Evolutionary conservation across 1,140 invertebrate species (phyloP), one percentile per base, ranked within the genome.

Genomic region (Drosophila parvula): DNA sequence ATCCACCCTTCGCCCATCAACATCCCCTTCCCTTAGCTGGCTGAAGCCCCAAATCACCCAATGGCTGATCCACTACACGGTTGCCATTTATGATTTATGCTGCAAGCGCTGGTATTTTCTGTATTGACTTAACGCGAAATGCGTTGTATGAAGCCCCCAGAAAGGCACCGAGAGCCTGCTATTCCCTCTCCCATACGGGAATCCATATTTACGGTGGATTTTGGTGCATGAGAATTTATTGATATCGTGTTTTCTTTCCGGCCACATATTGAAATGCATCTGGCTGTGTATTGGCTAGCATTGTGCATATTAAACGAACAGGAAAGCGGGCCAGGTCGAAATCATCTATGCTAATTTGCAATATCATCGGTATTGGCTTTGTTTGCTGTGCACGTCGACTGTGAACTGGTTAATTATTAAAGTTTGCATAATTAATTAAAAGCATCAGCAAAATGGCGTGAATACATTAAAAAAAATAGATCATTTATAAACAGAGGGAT

Each of bases 11-110:
- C 14, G n/a, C 60, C 36, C 11, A 5, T 14, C 10, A 4, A 0
- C n/a, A 36, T 48, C 9, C 16, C 5, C 18, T 8, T 18, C 32
- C 32, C 34, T 40, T 12, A 28, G 59, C 44, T 60, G 27, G 30
- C 7, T 3, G 8, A 41, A 30, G 2, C 9, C 51, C 44, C 32
- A 16, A 60, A 43, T 63, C 11, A 16, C 55, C 34, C 38, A 32
- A n/a, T 60, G 55, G 36, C 56, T 48, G 22, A 34, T 40, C 47
- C 28, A 45, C 41, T 38, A 14, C 60, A 27, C 18, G 48, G 47
- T 55, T 68, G 51, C 57, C 62, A 59, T 79, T 69, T 80, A 62
- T 79, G 78, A 79, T 79, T 80, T 79, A 79, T 79, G 40, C 32
- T 50, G 60, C 58, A 40, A 51, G 34, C 34, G 40, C 36, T 34